Evolutionary conservation across 2,113 vertebrate species (phyloP).

Genomic region (Anolis sagrei): DNA sequence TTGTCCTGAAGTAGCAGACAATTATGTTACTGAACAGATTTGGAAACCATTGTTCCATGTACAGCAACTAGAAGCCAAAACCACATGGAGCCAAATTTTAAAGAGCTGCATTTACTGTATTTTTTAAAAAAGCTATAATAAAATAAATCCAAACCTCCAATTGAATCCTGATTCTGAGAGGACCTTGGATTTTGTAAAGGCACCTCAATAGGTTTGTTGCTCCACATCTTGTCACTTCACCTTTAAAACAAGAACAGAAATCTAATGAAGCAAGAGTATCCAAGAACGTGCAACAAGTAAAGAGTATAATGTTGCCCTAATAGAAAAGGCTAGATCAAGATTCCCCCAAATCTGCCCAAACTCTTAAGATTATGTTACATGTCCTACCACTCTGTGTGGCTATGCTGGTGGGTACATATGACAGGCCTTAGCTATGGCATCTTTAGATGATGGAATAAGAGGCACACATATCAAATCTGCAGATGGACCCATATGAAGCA

Average conservation of each 20-base stretch:
- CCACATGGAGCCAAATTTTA: slow-evolving; percentile 10
- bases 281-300: not conserved
- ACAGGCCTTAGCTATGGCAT: no score
- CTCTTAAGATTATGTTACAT: no score
- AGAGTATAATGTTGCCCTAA: slow-evolving; percentile 9
- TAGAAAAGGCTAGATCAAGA: not conserved
- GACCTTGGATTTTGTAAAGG: slow-evolving; percentile 74
- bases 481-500: no score
- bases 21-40: slow-evolving; percentile 3
- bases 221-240: slow-evolving; percentile 86
- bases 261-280: slow-evolving; percentile 24
- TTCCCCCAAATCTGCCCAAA: no score
- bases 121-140: slow-evolving; percentile 14
- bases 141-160: slow-evolving; percentile 78
- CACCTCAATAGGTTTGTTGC: slow-evolving; percentile 79
- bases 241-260: slow-evolving; percentile 64
- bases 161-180: slow-evolving; percentile 73
- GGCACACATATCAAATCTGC: no score
- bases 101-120: not conserved
- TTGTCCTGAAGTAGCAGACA: no score
- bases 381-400: no score
- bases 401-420: no score
- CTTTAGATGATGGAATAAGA: no score
- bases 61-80: not conserved
- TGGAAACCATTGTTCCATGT: slow-evolving; percentile 19